Evolutionary conservation across 2,888 invertebrate genomes (phyloP).

Genomic region (Hedychridium roseum): DNA sequence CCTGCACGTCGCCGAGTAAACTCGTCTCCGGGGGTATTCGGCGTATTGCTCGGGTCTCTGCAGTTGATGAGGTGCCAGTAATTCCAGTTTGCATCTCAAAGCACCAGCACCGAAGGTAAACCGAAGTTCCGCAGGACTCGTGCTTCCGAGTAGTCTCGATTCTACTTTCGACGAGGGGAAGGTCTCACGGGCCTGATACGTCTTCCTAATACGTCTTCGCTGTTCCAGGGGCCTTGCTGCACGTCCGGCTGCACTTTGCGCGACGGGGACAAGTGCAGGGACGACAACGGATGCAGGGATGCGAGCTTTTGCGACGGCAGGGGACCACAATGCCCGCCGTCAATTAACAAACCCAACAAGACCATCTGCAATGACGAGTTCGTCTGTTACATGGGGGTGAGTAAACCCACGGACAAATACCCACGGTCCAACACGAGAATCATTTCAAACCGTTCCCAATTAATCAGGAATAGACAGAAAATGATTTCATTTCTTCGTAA

Average conservation of each 20-base stretch:
- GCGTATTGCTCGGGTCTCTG: background rate
- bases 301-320: conserved; percentile 89
- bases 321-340: conserved; percentile 88
- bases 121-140: background rate
- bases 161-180: no score
- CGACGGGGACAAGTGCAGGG: conserved; percentile 86
- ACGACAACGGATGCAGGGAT: conserved; percentile 91
- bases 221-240: conserved; percentile 89
- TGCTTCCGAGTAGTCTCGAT: no score
- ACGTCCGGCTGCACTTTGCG: conserved; percentile 82
- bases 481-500: background rate
- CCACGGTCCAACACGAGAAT: no score
- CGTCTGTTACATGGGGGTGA: conserved; percentile 93
- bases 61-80: no score
- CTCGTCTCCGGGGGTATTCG: background rate
- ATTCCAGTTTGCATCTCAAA: no score
- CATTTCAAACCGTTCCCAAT: no score
- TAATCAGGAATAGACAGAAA: no score
- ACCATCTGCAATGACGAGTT: conserved; percentile 96
- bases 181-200: background rate
- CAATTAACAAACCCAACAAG: conserved; percentile 88
- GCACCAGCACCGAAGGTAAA: background rate
- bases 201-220: conserved; percentile 5
- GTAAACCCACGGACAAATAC: no score
- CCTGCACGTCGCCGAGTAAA: background rate